These are phyloP conservation scores for Acromyrmex heyeri DNA, from an alignment of 1,140 invertebrate species.

Conservation along the genomic window DNA sequence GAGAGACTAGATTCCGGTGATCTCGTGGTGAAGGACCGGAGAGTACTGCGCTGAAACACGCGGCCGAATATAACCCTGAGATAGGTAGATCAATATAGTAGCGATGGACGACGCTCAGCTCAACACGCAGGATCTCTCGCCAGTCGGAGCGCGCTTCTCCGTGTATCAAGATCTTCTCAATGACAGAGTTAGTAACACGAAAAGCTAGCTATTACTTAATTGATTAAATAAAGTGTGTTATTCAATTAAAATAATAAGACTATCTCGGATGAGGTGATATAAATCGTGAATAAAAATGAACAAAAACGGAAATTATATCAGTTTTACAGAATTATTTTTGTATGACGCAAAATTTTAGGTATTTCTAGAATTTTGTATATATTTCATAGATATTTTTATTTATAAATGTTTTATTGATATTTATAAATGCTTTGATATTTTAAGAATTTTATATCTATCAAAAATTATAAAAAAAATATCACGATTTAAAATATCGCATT, in stretches of 20 bases:
- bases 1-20: conserved; percentile 58
- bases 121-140: conserved; percentile 76
- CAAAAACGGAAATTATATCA: neutral
- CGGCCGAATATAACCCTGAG: conserved; percentile 75
- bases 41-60: conserved; percentile 78
- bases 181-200: conserved; percentile 20
- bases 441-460: neutral
- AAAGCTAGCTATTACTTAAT: neutral
- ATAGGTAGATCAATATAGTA: conserved; percentile 83
- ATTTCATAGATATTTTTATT: neutral
- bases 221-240: neutral
- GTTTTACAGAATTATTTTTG: neutral
- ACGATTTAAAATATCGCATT: neutral
- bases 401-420: neutral
- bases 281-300: neutral
- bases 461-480: neutral
- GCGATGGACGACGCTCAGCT: conserved; percentile 68
- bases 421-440: neutral
- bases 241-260: neutral
- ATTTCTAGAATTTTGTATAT: neutral
- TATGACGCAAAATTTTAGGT: neutral
- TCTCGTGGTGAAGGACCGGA: conserved; percentile 73
- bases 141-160: conserved; percentile 57
- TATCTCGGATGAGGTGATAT: neutral
- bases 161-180: conserved; percentile 38